Evolutionary conservation across 1,140 invertebrate genomes (phyloP).

Genomic region (Drosophila truncata): DNA sequence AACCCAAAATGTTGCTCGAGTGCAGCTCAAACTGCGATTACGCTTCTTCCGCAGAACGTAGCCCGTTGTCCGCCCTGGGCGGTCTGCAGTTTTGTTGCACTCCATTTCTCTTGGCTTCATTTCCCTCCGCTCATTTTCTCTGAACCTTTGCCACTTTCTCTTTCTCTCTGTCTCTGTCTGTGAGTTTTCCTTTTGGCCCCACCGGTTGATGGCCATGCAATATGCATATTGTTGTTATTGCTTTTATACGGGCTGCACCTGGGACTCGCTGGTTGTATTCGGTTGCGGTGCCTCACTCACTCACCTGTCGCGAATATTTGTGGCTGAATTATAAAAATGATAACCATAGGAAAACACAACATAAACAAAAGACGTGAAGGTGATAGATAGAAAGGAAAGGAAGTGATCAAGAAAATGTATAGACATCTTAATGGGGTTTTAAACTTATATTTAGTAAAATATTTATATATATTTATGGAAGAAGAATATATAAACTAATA

Average conservation of each 20-base stretch:
- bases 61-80: neutral
- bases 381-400: too few relatives aligned
- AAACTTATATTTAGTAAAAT: too few relatives aligned
- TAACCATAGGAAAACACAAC: too few relatives aligned
- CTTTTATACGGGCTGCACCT: constrained; percentile 37
- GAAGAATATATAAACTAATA: too few relatives aligned
- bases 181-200: constrained; percentile 18
- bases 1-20: constrained; percentile 55
- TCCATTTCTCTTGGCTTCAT: constrained; percentile 15
- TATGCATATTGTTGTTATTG: constrained; percentile 67
- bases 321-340: neutral
- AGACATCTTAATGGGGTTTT: too few relatives aligned
- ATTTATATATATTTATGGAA: too few relatives aligned
- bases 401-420: too few relatives aligned
- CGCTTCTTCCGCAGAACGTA: constrained; percentile 8
- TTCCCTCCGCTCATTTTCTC: neutral
- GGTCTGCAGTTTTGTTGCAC: constrained; percentile 34
- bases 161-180: neutral
- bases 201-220: constrained; percentile 52
- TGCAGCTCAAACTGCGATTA: constrained; percentile 55
- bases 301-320: constrained; percentile 7
- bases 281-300: constrained; percentile 11
- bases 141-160: neutral
- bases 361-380: too few relatives aligned
- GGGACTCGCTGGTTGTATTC: constrained; percentile 27